Conservation (phyloP, 2,888 invertebrate species). For the Agrotis ipsilon region DNA sequence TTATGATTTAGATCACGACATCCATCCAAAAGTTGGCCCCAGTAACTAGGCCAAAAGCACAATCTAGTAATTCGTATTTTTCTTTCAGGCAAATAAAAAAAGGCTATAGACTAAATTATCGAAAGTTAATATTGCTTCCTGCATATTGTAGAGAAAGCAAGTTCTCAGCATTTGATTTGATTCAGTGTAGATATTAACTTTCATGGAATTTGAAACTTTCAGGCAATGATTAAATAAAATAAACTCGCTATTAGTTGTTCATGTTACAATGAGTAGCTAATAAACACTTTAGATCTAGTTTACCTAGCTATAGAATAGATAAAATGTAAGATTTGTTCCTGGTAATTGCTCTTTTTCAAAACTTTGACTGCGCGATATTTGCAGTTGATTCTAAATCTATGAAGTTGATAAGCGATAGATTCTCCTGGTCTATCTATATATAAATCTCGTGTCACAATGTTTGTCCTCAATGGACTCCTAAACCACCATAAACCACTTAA, state of each 20-base stretch:
- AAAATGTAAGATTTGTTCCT: neutral
- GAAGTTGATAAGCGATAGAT: neutral
- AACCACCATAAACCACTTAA: no score
- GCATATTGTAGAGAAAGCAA: neutral
- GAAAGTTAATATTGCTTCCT: neutral
- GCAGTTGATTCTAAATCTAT: neutral
- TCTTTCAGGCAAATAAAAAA: no score
- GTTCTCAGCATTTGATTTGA: neutral
- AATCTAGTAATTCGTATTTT: no score
- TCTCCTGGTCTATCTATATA: neutral
- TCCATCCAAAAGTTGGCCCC: no score
- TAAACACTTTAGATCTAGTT: neutral
- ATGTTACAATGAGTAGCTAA: no score
- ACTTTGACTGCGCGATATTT: neutral
- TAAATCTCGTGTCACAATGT: no score
- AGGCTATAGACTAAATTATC: neutral
- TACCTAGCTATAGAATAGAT: neutral
- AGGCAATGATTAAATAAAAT: conserved; percentile 1
- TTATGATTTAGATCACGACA: no score
- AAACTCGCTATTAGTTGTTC: neutral
- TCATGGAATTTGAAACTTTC: no score
- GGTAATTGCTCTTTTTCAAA: conserved; percentile 1
- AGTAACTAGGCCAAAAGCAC: no score
- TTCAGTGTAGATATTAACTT: conserved; percentile 7
- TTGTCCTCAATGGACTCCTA: no score